Base-by-base conservation (phyloP, 2,113 vertebrate species). In the Poeciliopsis occidentalis region DNA sequence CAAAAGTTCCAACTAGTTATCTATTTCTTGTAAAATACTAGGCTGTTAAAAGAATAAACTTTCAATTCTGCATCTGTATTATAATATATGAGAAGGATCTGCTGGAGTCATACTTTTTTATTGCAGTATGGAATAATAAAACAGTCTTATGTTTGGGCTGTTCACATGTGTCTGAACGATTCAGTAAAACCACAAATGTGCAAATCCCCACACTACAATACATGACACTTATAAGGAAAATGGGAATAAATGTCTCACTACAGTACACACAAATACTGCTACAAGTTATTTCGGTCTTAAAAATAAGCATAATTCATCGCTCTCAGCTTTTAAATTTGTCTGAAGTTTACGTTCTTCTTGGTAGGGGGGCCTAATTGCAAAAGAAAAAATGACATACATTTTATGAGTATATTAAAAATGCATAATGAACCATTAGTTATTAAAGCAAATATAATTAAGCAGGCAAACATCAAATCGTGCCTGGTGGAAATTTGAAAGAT, bases 11-110 rank as follows among this genome's bases (percentile, higher is more conserved):
- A 93, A 93, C 90, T 95, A 95, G 94, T 93, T 95, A 94, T 91
- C 92, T 91, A 92, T 94, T 94, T 94, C 93, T 94, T 95, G 95
- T 95, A 95, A 94, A 94, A 94, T 95, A 95, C 86, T 95, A 95
- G 95, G 92, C 92, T 95, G 94, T 95, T 95, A 90, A 94, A 95
- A 94, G 90, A 94, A 95, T 94, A 94, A 94, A 94, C 92, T 93
- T 95, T 95, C 91, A 94, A 94, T 90, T 95, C 93, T 94, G 93
- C 94, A 94, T 94, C 94, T 95, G 94, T 95, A 95, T 94, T 95
- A 94, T 95, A 95, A 94, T 94, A 94, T 94, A 95, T 94, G 86
- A 90, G 92, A 57, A 92, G 81, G 80, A 94, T 89, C 86, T 92
- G 84, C 87, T 90, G 87, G 91, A 94, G 91, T 95, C 91, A 82